Conservation (phyloP, 2,888 invertebrate genomes). For the Orthosia gracilis region DNA sequence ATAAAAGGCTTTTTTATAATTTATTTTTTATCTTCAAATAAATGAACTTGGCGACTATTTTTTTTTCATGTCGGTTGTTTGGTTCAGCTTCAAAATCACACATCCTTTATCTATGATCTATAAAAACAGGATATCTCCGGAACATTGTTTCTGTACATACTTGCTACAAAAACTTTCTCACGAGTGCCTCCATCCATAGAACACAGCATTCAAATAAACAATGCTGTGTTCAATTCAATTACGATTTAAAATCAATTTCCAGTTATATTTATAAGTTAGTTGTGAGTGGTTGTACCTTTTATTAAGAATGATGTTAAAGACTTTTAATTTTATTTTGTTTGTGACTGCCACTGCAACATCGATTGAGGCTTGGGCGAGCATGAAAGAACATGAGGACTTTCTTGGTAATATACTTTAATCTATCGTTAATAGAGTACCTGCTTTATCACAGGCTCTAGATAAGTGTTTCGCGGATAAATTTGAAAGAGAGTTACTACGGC, state of each 20-base stretch:
- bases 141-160: background rate
- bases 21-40: too few species aligned
- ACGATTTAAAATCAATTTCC: background rate
- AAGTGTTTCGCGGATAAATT: too few species aligned
- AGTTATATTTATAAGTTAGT: constrained; percentile 5
- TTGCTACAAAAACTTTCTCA: constrained; percentile 32
- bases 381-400: constrained; percentile 2
- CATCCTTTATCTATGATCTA: constrained; percentile 11
- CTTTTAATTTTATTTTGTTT: background rate
- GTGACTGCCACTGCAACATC: background rate
- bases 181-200: constrained; percentile 18
- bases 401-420: constrained; percentile 14
- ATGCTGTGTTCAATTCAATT: background rate
- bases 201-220: constrained; percentile 5
- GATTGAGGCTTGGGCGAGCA: background rate
- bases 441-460: too few species aligned
- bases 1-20: too few species aligned
- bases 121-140: background rate
- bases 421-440: background rate
- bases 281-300: constrained; percentile 10
- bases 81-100: background rate
- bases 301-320: constrained; percentile 21
- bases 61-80: background rate
- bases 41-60: background rate
- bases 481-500: too few species aligned